Percentiles rank a stretch among this genome's conserved stretches.
These are phyloP conservation scores for Centropristis striata DNA, from an alignment of 2,113 vertebrate genomes.

Conservation along the genomic window DNA sequence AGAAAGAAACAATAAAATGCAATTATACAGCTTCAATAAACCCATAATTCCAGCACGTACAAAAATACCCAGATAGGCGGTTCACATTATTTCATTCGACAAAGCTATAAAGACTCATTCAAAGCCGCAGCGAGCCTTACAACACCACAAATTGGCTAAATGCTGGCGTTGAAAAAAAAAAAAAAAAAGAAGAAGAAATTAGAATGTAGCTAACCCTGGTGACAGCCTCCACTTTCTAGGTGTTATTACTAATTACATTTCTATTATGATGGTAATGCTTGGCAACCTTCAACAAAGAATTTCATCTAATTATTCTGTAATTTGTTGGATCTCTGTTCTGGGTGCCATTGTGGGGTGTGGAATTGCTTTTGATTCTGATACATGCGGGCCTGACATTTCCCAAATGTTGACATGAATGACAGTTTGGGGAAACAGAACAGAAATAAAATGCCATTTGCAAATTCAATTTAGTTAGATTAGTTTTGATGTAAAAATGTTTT, in stretches of 20 bases:
- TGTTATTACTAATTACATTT: slow-evolving; percentile 84
- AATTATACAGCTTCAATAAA: slow-evolving; percentile 85
- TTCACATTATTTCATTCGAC: slow-evolving; percentile 80
- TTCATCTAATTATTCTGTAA: slow-evolving; percentile 78
- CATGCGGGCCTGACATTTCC: not conserved
- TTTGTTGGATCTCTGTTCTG: slow-evolving; percentile 73
- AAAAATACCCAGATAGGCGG: slow-evolving; percentile 83
- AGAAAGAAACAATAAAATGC: slow-evolving; percentile 85
- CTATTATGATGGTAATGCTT: slow-evolving; percentile 79
- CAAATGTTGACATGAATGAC: slow-evolving; percentile 37
- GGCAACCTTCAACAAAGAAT: slow-evolving; percentile 64
- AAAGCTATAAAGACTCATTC: slow-evolving; percentile 81
- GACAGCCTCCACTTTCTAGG: slow-evolving; percentile 64
- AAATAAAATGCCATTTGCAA: not conserved
- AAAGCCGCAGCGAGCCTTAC: slow-evolving; percentile 67
- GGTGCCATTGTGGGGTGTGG: slow-evolving; percentile 48
- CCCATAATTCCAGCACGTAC: slow-evolving; percentile 76
- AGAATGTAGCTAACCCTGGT: slow-evolving; percentile 69
- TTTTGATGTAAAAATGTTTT: slow-evolving; percentile 3
- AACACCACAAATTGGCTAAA: slow-evolving; percentile 80
- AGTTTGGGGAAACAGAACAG: not conserved
- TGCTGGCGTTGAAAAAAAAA: slow-evolving; percentile 37
- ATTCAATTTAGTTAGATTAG: slow-evolving; percentile 3
- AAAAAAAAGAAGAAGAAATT: slow-evolving; percentile 68
- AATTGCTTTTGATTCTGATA: slow-evolving; percentile 36